Conservation (phyloP, 2,888 invertebrate species). For the Cancer borealis region DNA sequence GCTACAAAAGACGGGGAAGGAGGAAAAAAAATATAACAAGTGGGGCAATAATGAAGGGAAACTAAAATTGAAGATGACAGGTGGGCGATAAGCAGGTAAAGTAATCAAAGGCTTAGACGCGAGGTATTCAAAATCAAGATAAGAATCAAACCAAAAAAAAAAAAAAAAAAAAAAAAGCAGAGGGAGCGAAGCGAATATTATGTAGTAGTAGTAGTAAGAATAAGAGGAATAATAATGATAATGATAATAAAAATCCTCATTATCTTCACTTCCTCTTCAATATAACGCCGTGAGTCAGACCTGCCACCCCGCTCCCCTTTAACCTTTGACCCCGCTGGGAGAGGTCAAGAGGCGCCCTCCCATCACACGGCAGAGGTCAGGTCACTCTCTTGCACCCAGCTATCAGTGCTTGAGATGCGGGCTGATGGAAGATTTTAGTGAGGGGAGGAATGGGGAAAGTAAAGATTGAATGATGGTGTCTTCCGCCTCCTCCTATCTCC, state of each 20-base stretch:
- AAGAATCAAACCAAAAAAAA: not conserved
- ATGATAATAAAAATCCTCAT: not conserved
- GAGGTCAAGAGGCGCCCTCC: slow-evolving; percentile 2
- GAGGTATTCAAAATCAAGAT: not conserved
- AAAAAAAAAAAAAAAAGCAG: not conserved
- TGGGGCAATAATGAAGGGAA: not conserved
- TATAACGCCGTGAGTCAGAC: not conserved
- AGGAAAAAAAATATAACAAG: not conserved
- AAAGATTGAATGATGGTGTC: not conserved
- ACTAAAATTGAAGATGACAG: not conserved
- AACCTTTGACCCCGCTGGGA: not conserved
- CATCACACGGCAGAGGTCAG: slow-evolving; percentile 12
- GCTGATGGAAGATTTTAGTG: not conserved
- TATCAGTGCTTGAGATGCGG: not conserved
- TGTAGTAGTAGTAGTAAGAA: not conserved
- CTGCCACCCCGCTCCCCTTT: not conserved
- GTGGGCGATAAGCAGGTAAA: not conserved
- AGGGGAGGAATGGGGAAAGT: not conserved
- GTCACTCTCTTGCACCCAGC: not conserved
- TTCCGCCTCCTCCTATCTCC: not conserved
- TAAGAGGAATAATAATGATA: not conserved
- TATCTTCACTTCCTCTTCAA: not conserved
- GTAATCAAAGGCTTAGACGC: not conserved
- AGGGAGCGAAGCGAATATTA: not conserved
- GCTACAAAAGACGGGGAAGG: not conserved